phyloP scores from a whole-genome alignment of 2,797 vertebrate species.

The Gila robusta region DNA sequence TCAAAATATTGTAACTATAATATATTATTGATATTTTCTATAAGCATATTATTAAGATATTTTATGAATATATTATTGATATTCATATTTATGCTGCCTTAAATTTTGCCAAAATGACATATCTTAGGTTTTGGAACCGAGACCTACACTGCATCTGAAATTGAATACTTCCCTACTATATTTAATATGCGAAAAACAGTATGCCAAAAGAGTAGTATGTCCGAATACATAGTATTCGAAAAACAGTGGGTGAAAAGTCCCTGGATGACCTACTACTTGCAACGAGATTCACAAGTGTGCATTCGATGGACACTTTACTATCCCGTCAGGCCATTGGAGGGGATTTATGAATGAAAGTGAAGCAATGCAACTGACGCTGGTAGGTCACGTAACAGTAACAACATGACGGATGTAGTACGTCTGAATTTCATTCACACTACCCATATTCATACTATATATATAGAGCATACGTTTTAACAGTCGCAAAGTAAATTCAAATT shows the following conservation, averaged over 20 bases:
- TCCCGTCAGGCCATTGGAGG: not conserved
- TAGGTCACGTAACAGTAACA: not conserved
- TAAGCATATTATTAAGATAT: not conserved
- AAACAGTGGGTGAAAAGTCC: not conserved
- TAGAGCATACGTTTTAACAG: not conserved
- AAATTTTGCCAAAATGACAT: not conserved
- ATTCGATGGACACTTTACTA: not conserved
- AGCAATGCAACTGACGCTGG: not conserved
- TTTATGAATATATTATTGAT: slow-evolving; percentile 2
- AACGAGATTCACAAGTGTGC: not conserved
- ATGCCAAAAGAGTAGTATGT: not conserved
- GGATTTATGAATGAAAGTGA: not conserved
- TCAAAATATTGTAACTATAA: not conserved
- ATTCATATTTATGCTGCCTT: not conserved
- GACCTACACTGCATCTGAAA: not conserved
- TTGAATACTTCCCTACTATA: not conserved
- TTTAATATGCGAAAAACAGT: not conserved
- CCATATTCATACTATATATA: not conserved
- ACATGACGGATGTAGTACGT: not conserved
- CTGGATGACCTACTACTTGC: not conserved
- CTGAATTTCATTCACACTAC: not conserved
- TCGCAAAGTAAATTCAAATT: not conserved
- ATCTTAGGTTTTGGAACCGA: not conserved
- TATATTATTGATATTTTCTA: too few relatives aligned
- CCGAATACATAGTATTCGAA: not conserved